Percentiles rank a stretch among this genome's conserved stretches.
These are phyloP conservation scores for Meta bourneti DNA, from an alignment of 2,888 invertebrate species.

Conservation along the genomic window DNA sequence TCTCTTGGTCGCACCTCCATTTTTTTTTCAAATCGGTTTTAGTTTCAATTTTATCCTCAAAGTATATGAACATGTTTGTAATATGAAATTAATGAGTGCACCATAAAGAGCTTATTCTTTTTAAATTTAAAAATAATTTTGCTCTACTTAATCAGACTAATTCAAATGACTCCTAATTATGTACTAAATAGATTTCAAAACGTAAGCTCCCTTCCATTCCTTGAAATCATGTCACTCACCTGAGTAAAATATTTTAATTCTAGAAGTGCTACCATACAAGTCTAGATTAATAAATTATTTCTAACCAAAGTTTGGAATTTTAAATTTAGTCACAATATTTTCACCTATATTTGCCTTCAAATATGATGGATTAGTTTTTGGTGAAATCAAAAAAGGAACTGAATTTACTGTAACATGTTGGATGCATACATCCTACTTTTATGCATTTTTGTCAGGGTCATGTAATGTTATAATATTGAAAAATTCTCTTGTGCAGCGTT, in stretches of 20 bases:
- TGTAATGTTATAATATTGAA: too few species aligned
- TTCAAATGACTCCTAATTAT: background rate
- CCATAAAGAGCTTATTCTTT: background rate
- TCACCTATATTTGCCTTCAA: background rate
- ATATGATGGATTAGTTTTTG: background rate
- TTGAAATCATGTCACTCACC: background rate
- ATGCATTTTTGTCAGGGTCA: too few species aligned
- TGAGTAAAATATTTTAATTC: background rate
- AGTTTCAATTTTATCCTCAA: background rate
- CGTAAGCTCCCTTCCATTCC: too few species aligned
- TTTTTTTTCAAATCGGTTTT: background rate
- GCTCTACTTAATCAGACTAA: background rate
- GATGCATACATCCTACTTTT: too few species aligned
- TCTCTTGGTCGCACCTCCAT: slow-evolving; percentile 13
- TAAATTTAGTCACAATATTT: background rate
- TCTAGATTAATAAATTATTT: background rate
- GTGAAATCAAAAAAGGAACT: background rate
- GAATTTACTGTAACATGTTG: too few species aligned
- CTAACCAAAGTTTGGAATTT: background rate
- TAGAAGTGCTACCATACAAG: background rate
- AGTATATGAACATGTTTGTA: background rate
- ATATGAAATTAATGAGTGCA: background rate
- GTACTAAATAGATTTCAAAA: too few species aligned
- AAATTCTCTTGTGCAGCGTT: too few species aligned
- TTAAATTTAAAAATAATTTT: background rate